Evolutionary conservation across 2,888 invertebrate species (phyloP).

Genomic region (Stenodera caucasica): DNA sequence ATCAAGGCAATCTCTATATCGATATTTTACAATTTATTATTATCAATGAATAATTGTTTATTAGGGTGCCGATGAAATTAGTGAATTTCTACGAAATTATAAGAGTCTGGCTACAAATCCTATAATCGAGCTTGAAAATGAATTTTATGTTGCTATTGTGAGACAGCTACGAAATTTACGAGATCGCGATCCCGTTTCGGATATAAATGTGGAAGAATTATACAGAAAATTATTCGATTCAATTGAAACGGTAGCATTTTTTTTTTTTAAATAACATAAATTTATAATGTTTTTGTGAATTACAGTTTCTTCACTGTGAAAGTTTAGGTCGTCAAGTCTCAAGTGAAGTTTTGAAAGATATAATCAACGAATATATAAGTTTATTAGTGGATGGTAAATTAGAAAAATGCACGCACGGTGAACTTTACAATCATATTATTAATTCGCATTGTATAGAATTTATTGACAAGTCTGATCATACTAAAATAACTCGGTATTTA

Average conservation of each 20-base stretch:
- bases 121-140: constrained; percentile 65
- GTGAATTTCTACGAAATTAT: constrained; percentile 64
- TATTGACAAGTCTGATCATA: constrained; percentile 75
- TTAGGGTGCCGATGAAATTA: constrained; percentile 69
- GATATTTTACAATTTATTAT: not conserved
- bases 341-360: constrained; percentile 67
- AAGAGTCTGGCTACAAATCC: constrained; percentile 46
- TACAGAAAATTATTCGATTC: constrained; percentile 59
- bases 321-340: constrained; percentile 68
- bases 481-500: constrained; percentile 68
- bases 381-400: constrained; percentile 72
- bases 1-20: constrained; percentile 24
- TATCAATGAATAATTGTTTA: not conserved
- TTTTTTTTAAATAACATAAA: constrained; percentile 5
- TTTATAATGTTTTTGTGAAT: constrained; percentile 26
- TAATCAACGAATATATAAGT: constrained; percentile 72
- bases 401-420: constrained; percentile 63
- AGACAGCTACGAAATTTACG: constrained; percentile 65
- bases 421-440: constrained; percentile 70
- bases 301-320: constrained; percentile 63
- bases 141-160: constrained; percentile 65
- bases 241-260: constrained; percentile 58
- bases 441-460: constrained; percentile 76
- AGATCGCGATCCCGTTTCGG: constrained; percentile 46
- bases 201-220: constrained; percentile 57